A percentile compares a stretch with the other conserved stretches of the same genome.
These are phyloP conservation scores for Mesopsocus fuscifrons DNA, from an alignment of 2,888 invertebrate species.

Conservation along the genomic window DNA sequence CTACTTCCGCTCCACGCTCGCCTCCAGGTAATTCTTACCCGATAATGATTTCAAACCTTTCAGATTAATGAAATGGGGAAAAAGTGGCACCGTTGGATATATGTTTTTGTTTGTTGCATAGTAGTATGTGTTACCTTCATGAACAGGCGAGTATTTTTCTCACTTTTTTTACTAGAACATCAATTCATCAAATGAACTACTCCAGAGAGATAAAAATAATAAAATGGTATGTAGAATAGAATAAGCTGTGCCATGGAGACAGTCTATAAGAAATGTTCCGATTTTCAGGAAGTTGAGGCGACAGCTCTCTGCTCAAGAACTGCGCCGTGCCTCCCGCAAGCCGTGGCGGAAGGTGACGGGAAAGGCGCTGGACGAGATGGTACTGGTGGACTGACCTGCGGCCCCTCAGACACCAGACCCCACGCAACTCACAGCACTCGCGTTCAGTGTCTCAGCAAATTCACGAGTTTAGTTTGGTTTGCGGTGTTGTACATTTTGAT, in stretches of 20 bases:
- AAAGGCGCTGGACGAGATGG: constrained; percentile 26
- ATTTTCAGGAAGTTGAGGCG: constrained; percentile 62
- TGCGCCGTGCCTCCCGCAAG: constrained; percentile 67
- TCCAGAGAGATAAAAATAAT: too few species aligned
- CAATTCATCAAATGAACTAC: too few species aligned
- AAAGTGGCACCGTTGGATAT: constrained; percentile 1
- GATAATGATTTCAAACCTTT: constrained; percentile 21
- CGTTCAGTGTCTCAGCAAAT: too few species aligned
- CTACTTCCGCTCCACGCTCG: constrained; percentile 80
- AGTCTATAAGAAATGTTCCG: too few species aligned
- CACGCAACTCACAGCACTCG: constrained; percentile 8
- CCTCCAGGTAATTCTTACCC: constrained; percentile 83
- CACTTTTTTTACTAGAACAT: too few species aligned
- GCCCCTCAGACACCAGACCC: background rate
- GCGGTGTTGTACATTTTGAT: background rate
- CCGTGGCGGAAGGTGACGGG: constrained; percentile 48
- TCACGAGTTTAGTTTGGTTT: too few species aligned
- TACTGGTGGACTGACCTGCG: constrained; percentile 27
- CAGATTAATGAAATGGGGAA: constrained; percentile 5
- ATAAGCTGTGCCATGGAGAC: too few species aligned
- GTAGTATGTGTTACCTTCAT: too few species aligned
- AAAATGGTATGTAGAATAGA: too few species aligned
- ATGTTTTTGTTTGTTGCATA: constrained; percentile 3
- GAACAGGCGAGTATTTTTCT: too few species aligned
- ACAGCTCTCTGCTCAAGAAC: constrained; percentile 55